phyloP scores from a whole-genome alignment of 2,888 invertebrate species.

The Ophonus ardosiacus region DNA sequence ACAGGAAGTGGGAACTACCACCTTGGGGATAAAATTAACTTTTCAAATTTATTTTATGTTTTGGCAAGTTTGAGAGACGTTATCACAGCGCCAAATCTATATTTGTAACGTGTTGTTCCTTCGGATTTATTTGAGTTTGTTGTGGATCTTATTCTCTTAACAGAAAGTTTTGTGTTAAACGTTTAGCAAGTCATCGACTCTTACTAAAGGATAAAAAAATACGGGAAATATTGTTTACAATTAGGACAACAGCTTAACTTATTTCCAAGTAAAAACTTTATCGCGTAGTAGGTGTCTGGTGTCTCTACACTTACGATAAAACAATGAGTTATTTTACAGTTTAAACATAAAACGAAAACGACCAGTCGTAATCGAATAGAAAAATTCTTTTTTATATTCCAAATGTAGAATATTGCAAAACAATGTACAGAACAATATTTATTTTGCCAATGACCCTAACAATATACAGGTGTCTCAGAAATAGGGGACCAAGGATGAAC shows the following conservation, averaged over 20 bases:
- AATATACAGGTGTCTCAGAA: background rate
- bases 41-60: background rate
- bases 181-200: background rate
- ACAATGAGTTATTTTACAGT: background rate
- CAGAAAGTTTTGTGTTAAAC: background rate
- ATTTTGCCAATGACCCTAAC: background rate
- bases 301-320: background rate
- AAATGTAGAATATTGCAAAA: background rate
- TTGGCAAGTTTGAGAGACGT: conserved; percentile 4
- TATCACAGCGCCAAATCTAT: conserved; percentile 15
- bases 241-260: background rate
- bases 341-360: background rate
- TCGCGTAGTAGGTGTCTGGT: background rate
- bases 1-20: conserved; percentile 3
- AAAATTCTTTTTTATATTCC: background rate
- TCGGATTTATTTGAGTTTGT: conserved; percentile 10
- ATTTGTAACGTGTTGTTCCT: conserved; percentile 1
- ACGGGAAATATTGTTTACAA: background rate
- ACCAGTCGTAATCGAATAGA: background rate
- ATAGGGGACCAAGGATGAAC: too few relatives aligned
- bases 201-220: background rate
- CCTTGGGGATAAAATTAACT: conserved; percentile 20
- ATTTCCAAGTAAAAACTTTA: background rate
- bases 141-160: background rate
- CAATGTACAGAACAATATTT: background rate